phyloP scores from a whole-genome alignment of 2,888 invertebrate genomes.

The Cepaea hortensis region DNA sequence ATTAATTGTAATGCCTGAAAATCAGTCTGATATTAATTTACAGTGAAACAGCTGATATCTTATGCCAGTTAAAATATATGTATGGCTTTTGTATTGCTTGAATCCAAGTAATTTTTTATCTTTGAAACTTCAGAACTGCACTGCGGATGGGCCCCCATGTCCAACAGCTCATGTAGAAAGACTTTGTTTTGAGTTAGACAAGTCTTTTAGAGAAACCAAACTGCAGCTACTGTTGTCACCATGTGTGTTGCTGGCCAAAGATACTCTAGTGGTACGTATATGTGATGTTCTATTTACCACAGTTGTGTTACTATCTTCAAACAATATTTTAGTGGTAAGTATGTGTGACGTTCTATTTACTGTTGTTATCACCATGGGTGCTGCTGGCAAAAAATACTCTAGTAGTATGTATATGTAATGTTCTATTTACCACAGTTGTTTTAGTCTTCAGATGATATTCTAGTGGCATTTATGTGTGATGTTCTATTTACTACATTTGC shows the following conservation, averaged over 20 bases:
- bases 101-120: neutral
- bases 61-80: too few species aligned
- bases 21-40: too few species aligned
- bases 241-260: constrained; percentile 82
- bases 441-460: too few species aligned
- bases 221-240: constrained; percentile 90
- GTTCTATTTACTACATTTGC: too few species aligned
- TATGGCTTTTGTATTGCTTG: too few species aligned
- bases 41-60: too few species aligned
- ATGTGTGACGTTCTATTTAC: neutral
- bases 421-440: too few species aligned
- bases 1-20: too few species aligned
- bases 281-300: neutral
- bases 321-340: neutral
- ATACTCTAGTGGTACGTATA: constrained; percentile 53
- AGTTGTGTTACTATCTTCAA: too few species aligned
- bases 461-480: too few species aligned
- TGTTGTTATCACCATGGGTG: neutral
- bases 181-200: constrained; percentile 97
- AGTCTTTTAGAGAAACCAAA: constrained; percentile 91
- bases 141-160: constrained; percentile 91
- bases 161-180: constrained; percentile 83
- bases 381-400: neutral
- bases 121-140: constrained; percentile 83
- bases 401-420: too few species aligned